Evolutionary conservation across 23 tunicate species (phyloP), one percentile per base, ranked within the genome.

Genomic region (Ciona savignyi): DNA sequence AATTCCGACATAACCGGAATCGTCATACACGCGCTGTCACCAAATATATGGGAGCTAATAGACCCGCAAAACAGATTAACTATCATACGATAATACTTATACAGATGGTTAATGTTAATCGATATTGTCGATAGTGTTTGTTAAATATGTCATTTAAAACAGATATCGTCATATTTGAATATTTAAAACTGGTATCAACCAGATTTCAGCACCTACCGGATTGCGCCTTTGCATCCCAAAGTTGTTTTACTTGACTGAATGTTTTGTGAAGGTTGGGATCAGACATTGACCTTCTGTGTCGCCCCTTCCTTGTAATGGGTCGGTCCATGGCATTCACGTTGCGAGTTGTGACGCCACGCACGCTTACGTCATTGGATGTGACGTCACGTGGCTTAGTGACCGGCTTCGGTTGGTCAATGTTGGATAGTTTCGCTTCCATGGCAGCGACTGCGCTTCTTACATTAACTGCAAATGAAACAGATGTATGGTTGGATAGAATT

Each of bases 251-350:
- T 51, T 85, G 75, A 42, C 62, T 71, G 35, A 86, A 80, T 56
- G 33, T 80, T 34, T 74, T 80, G 25, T 80, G 85, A 3, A 70
- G 63, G 76, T 73, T 74, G 4, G 93, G 79, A 60, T 86, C 93
- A 6, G 93, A 86, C 85, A 86, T 74, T 0, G 93, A 86, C 51
- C 93, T 60, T 35, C 93, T 51, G 71, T 86, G 79, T 69, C 65
- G 66, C 22, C 73, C 73, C 25, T 86, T 78, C 22, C 77, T 33
- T 3, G 34, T 66, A 20, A 66, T 68, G 35, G n/a, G n/a, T 22
- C 4, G 33, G 2, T 19, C 69, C 24, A 24, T 9, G 24, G 23
- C 23, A 9, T 20, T 65, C 69, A 20, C 11, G 22, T 23, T 20
- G 69, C 11, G 24, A 19, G 11, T 65, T 65, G n/a, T 24, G 24